Evolutionary conservation across 2,888 invertebrate species (phyloP).

Genomic region (Andrena hattorfiana): DNA sequence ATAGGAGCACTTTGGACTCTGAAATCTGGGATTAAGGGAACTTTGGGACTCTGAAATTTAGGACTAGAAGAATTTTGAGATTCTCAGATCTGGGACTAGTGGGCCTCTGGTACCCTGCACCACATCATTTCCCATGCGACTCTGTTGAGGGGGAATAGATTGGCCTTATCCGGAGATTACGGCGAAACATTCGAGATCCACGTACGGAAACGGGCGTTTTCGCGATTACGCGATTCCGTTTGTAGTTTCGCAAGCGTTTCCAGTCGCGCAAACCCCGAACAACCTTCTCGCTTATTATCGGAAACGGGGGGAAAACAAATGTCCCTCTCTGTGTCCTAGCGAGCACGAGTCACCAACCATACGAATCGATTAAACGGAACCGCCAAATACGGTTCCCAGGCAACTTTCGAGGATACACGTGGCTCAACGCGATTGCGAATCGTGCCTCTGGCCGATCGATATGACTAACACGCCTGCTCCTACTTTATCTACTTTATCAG

Average conservation of each 20-base stretch:
- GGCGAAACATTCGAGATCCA: slow-evolving; percentile 9
- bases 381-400: slow-evolving; percentile 37
- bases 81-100: too few species aligned
- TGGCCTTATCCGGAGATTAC: neutral
- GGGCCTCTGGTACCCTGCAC: too few species aligned
- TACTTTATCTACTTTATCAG: slow-evolving; percentile 16
- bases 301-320: slow-evolving; percentile 21
- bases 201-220: neutral
- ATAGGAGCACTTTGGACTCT: too few species aligned
- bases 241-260: neutral
- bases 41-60: too few species aligned
- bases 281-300: neutral
- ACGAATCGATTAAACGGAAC: slow-evolving; percentile 38
- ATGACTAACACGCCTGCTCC: neutral
- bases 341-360: slow-evolving; percentile 6
- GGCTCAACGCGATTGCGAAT: slow-evolving; percentile 14
- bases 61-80: too few species aligned
- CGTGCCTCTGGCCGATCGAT: slow-evolving; percentile 6
- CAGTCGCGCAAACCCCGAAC: neutral
- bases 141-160: too few species aligned
- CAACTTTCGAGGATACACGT: slow-evolving; percentile 9
- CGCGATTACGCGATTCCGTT: slow-evolving; percentile 18
- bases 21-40: too few species aligned
- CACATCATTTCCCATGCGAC: too few species aligned
- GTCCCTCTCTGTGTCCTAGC: neutral